phyloP scores from a whole-genome alignment of 2,113 vertebrate genomes.

The Rattus norvegicus region GRCr8 NC_086032.1:97904001-97904500 shows the following conservation, averaged over 20 bases:
- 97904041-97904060: neutral
- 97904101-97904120: neutral
- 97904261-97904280: neutral
- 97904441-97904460: neutral
- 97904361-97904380: constrained; percentile 19
- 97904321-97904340: neutral
- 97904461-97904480: neutral
- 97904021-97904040: neutral
- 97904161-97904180: neutral
- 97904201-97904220: neutral
- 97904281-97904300: neutral
- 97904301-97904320: neutral
- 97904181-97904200: no score
- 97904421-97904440: neutral
- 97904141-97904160: neutral
- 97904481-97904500: neutral
- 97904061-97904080: neutral
- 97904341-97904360: neutral
- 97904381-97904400: neutral
- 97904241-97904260: neutral
- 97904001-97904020: neutral
- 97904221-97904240: neutral
- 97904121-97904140: neutral
- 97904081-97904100: neutral
- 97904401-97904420: neutral